Base-by-base conservation (phyloP, 1,140 invertebrate species). In the Akabosia matsudoensis region DNA sequence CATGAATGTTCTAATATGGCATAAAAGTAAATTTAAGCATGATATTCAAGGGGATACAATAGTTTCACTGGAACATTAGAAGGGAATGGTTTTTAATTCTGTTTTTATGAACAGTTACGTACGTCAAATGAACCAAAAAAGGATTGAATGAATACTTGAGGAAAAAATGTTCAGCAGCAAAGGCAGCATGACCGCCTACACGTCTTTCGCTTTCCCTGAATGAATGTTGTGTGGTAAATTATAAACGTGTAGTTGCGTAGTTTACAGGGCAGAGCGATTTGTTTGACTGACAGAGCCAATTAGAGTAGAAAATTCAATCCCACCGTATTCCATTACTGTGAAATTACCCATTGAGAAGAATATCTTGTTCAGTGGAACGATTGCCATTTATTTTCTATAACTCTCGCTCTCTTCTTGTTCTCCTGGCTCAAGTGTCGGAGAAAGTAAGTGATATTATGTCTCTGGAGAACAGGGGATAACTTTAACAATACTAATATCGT, bases 301-400 rank as follows among this genome's bases (percentile, higher is more conserved):
- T 82, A 82, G 81, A 81, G 80, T 81, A 80, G 81, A 82, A 82
- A 82, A 82, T 82, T 82, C 81, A 82, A 82, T 82, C 81, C 78
- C 76, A 76, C 79, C 78, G 74, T 79, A 79, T 82, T 82, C 81
- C 77, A 82, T 81, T 81, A 82, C 79, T 77, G 72, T 77, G 80
- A 80, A 82, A 82, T 81, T 82, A 82, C 79, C 81, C 81, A 81
- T 82, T 81, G 80, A 81, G 67, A 70, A 79, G 73, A 72, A 74
- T 79, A 82, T 80, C 75, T 81, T 77, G 79, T 77, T 79, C 75
- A 70, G 73, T 73, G 76, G 75, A 81, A 80, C 79, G 79, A 82
- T 82, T 82, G 79, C 79, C 81, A 82, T 81, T 82, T 82, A 82
- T 81, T 79, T n/a, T 80, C 37, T 37, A 72, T 34, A 61, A 64